Conservation (phyloP, 2,888 invertebrate genomes). For the Cacoxenus indagator region DNA sequence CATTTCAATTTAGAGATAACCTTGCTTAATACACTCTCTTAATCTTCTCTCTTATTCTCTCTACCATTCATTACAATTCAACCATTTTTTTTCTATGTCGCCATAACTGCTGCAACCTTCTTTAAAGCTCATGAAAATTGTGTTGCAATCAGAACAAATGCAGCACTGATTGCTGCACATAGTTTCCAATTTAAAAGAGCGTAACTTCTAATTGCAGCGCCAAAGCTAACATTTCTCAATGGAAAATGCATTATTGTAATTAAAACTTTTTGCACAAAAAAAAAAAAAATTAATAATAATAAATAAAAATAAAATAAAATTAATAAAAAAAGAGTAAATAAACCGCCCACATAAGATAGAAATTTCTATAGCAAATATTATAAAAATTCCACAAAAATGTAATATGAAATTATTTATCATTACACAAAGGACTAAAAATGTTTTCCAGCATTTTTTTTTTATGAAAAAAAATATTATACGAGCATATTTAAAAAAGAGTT, state of each 20-base stretch:
- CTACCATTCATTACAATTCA: too few species aligned
- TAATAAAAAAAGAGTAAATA: not conserved
- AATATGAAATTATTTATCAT: conserved; percentile 1
- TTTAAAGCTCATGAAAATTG: too few species aligned
- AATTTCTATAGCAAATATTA: too few species aligned
- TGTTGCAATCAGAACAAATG: not conserved
- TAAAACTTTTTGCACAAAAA: not conserved
- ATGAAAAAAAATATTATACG: not conserved
- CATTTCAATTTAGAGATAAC: too few species aligned
- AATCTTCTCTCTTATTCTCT: too few species aligned
- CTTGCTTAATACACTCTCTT: too few species aligned
- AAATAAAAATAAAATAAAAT: not conserved
- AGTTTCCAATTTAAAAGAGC: not conserved
- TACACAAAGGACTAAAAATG: conserved; percentile 8
- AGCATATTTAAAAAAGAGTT: not conserved
- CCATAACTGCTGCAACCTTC: too few species aligned
- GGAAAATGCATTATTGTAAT: not conserved
- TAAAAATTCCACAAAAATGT: not conserved
- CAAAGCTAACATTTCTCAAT: not conserved
- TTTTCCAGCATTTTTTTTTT: not conserved
- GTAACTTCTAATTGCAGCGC: not conserved
- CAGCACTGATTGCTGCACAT: not conserved
- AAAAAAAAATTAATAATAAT: not conserved
- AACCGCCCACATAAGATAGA: too few species aligned
- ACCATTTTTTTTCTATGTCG: too few species aligned